phyloP scores from a whole-genome alignment of 2,888 invertebrate species.

The Pasiphila rectangulata region DNA sequence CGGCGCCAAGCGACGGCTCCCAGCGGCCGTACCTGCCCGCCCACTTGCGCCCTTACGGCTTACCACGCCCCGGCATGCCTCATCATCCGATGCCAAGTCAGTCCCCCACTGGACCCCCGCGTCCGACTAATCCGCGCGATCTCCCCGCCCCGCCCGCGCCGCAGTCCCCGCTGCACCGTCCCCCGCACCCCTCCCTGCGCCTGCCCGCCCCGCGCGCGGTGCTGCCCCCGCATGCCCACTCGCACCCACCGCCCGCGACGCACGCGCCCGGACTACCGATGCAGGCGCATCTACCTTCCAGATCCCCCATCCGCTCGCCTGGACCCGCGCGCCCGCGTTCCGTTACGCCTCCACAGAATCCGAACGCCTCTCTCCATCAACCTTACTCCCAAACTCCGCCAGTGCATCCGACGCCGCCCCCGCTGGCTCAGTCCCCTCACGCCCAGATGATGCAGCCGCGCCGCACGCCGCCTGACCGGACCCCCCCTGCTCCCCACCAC shows the following conservation, averaged over 20 bases:
- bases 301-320: conserved; percentile 62
- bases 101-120: conserved; percentile 1
- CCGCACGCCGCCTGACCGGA: conserved; percentile 38
- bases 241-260: conserved; percentile 7
- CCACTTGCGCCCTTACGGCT: conserved; percentile 42
- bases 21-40: conserved; percentile 47
- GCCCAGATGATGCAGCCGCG: conserved; percentile 40
- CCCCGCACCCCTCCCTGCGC: conserved; percentile 1
- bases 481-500: conserved; percentile 12
- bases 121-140: background rate
- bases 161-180: conserved; percentile 5
- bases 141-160: conserved; percentile 4
- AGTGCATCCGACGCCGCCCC: conserved; percentile 15
- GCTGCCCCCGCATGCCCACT: conserved; percentile 16
- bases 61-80: conserved; percentile 14
- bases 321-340: conserved; percentile 20
- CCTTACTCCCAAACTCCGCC: conserved; percentile 23
- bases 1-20: conserved; percentile 37
- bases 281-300: conserved; percentile 29
- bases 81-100: background rate
- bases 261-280: conserved; percentile 20
- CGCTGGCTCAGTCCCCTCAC: conserved; percentile 26
- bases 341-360: conserved; percentile 16
- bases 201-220: conserved; percentile 1
- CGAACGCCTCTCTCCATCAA: conserved; percentile 30